Evolutionary conservation across 2,113 vertebrate genomes (phyloP).

Genomic region (Hipposideros armiger): DNA sequence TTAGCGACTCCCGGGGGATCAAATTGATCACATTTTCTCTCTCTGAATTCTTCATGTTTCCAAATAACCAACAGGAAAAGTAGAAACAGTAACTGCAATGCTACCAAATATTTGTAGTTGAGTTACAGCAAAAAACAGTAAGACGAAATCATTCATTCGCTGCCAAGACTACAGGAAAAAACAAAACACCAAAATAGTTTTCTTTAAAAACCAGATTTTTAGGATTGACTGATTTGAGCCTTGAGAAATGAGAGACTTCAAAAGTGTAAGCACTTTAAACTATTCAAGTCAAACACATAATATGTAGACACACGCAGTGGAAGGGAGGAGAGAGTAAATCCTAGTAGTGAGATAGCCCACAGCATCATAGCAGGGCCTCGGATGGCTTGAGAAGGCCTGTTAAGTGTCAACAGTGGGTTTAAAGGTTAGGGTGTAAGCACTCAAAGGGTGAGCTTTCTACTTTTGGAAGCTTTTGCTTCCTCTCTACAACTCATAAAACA

Average conservation of each 20-base stretch:
- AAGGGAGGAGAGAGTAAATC: neutral
- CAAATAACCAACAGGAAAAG: neutral
- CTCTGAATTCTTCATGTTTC: slow-evolving; percentile 5
- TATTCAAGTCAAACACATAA: neutral
- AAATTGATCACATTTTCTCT: slow-evolving; percentile 3
- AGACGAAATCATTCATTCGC: neutral
- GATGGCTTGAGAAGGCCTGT: neutral
- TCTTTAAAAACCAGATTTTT: neutral
- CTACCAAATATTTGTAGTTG: neutral
- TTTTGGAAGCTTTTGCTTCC: neutral
- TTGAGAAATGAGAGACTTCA: neutral
- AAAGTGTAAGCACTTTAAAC: neutral
- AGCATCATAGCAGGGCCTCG: neutral
- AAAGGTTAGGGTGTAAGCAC: neutral
- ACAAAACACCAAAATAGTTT: neutral
- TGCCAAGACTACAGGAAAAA: neutral
- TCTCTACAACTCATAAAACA: neutral
- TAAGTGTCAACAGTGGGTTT: too few relatives aligned
- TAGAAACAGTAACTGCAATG: neutral
- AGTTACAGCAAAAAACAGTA: neutral
- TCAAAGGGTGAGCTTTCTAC: neutral
- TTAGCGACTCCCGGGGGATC: neutral
- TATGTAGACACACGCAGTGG: neutral
- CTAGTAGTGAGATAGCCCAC: neutral
- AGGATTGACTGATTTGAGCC: neutral